Base-by-base conservation (phyloP, 2,797 vertebrate genomes). In the Liparis tanakae region DNA sequence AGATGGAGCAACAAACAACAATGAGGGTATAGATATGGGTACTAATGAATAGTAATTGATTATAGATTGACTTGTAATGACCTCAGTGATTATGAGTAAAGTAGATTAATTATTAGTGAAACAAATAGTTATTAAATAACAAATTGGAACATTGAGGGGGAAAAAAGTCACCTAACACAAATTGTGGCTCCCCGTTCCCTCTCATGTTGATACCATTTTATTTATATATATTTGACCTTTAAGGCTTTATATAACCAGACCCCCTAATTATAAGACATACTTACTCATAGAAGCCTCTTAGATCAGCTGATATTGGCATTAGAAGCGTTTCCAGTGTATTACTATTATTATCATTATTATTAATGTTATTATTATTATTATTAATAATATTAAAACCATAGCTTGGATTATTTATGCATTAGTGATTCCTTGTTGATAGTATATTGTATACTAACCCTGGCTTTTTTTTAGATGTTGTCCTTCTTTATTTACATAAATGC, bases 391-490 rank as follows among this genome's bases (percentile, higher is more conserved):
- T 22, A 25, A 30, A 55, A 96, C 95, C 91, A 95, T 93, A 67
- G 95, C 94, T 0, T 54, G 12, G 14, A 15, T 55, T 14, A 67
- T 30, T 33, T 37, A 58, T 39, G 44, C 30, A 51, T 8, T 3
- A 53, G 93, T 95, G 88, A 96, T 86, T 51, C 94, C 92, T 34
- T 60, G 14, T 17, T n/a, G 17, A 76, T 30, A 60, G 33, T 48
- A 12, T 46, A 34, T 20, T 4, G 10, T 20, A 43, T 64, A 39
- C 91, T 94, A 84, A 97, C 95, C 92, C 95, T 93, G 72, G 95
- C 95, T 0, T 93, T 95, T 95, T 84, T 96, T 71, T 30, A 10
- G 37, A 25, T 17, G 14, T 25, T 17, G n/a, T 10, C 4, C 44
- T 50, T 20, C 61, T 17, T 4, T 34, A 34, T 13, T 1, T 9